Base-by-base conservation (phyloP, 2,888 invertebrate species). In the Ephialtes manifestator region DNA sequence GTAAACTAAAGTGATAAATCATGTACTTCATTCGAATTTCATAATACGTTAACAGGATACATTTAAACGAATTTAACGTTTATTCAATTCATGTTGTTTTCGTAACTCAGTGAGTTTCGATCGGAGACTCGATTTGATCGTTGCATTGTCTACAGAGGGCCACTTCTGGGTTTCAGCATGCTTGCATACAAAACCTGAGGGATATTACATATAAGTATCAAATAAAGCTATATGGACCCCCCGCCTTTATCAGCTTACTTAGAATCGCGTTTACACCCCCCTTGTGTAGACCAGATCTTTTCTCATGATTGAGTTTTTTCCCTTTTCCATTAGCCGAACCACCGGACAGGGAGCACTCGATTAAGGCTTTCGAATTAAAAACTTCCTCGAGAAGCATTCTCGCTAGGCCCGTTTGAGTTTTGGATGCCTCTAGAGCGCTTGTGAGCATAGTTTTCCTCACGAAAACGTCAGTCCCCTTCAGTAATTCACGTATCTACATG, bases 291-390 rank as follows among this genome's bases (percentile, higher is more conserved):
- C 35, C 35, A 35, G 35, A 7, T 35, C 35, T 35, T 35, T 35
- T 35, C 5, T 35, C 4, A 35, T 35, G 35, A 35, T 3, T 53
- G 53, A 53, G 3, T 53, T 20, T 18, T 53, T 53, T 15, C 8
- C 20, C 18, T 15, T 53, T 53, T 53, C 53, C 53, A 53, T 53
- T 53, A 20, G 53, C 53, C 20, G 53, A 53, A 53, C 53, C 53
- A n/a, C 53, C 53, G 15, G 51, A 51, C n/a, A 51, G 15, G 13
- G 51, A 51, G 7, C 51, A 51, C 18, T 51, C 18, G 18, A 51
- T 51, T 51, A 51, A 51, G 51, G 51, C 51, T 18, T 51, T 51
- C 18, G n/a, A 18, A 51, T 51, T 13, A 51, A 51, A 51, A 51
- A 51, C 51, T 51, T 51, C 51, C 18, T 51, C 51, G 13, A 51